Evolutionary conservation across 92 coral and sea anemone genomes (phyloP).

Genomic region (Epizoanthus ramosus): DNA sequence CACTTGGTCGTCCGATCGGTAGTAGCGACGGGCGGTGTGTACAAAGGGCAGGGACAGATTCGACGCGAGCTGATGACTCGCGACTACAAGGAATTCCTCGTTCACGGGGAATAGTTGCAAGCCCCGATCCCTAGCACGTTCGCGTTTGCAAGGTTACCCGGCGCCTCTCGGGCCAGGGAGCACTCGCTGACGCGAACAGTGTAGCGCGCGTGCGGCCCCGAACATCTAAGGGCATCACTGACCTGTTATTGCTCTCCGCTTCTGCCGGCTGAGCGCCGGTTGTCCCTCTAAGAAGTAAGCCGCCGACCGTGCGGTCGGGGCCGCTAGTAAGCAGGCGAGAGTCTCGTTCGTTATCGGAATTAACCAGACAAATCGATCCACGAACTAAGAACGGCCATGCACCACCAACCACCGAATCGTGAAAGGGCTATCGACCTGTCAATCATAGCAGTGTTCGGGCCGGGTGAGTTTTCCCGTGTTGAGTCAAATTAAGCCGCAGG

Average conservation of each 20-base stretch:
- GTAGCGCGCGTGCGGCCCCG: too few relatives aligned
- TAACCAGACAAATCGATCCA: constrained; percentile 69
- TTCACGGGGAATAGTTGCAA: constrained; percentile 5
- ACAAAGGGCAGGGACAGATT: too few relatives aligned
- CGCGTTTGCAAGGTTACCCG: background rate
- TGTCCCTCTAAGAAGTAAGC: constrained; percentile 72
- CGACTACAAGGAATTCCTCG: constrained; percentile 61
- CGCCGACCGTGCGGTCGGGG: constrained; percentile 29
- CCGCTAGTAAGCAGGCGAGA: constrained; percentile 64
- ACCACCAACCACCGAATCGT: too few relatives aligned
- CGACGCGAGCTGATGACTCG: constrained; percentile 67
- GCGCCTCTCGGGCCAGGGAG: background rate
- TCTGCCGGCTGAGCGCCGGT: constrained; percentile 44
- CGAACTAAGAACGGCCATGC: too few relatives aligned
- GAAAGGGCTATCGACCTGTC: too few relatives aligned
- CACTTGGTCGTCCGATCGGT: too few relatives aligned
- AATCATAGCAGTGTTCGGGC: too few relatives aligned
- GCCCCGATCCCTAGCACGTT: background rate
- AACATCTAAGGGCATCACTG: constrained; percentile 77
- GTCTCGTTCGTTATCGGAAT: constrained; percentile 67
- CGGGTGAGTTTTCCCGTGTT: too few relatives aligned
- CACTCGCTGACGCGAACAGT: background rate
- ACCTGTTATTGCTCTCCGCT: constrained; percentile 67
- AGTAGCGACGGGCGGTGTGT: too few relatives aligned
- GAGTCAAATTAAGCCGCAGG: too few relatives aligned